Percentiles rank a stretch among this genome's conserved stretches.
Evolutionary conservation across 2,113 vertebrate genomes (phyloP).

Genomic region (Hippotragus niger): DNA sequence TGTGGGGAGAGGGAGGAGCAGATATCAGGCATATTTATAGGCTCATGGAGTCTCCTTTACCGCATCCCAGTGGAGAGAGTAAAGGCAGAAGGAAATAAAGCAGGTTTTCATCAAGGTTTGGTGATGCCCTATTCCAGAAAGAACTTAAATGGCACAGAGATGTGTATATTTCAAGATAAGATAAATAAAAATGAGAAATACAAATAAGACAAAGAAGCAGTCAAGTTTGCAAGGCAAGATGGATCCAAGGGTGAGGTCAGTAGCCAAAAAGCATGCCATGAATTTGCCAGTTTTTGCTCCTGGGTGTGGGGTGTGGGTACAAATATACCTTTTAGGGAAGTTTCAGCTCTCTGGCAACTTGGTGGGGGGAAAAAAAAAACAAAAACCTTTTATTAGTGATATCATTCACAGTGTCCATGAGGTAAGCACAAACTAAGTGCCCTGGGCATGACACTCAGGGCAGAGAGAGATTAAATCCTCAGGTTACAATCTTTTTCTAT

Average conservation of each 20-base stretch:
- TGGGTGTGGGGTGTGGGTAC: background rate
- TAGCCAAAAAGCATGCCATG: background rate
- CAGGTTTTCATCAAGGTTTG: background rate
- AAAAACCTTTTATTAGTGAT: background rate
- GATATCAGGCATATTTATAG: background rate
- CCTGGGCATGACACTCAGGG: background rate
- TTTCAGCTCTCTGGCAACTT: background rate
- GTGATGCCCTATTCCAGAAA: background rate
- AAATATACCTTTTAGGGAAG: background rate
- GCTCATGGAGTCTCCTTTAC: background rate
- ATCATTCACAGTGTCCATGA: background rate
- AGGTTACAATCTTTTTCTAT: background rate
- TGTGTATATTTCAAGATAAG: background rate
- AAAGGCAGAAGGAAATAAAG: background rate
- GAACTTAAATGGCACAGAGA: background rate
- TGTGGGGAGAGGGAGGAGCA: background rate
- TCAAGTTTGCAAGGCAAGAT: background rate
- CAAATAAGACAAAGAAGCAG: background rate
- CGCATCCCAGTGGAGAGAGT: no score
- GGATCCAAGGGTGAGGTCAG: background rate
- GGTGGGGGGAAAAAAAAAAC: background rate
- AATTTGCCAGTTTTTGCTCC: background rate
- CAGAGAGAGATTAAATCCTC: background rate
- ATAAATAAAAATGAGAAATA: background rate
- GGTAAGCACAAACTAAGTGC: background rate